Conservation (phyloP, 2,888 invertebrate species). For the Neocrepidodera transversa region DNA sequence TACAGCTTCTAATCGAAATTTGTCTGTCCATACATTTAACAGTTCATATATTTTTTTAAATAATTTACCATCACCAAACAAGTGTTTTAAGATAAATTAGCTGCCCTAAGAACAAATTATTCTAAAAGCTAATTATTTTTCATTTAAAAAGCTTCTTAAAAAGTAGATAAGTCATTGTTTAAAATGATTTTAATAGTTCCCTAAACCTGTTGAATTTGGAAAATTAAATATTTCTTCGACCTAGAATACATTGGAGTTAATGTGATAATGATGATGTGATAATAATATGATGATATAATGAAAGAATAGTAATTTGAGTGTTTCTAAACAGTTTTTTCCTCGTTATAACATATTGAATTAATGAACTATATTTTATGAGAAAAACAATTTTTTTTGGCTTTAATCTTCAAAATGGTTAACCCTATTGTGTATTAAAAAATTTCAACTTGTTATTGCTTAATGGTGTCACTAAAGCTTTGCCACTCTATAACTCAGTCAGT, state of each 20-base stretch:
- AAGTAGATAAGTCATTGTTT: constrained; percentile 16
- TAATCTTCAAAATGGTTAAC: too few species aligned
- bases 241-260: constrained; percentile 2
- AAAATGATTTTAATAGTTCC: constrained; percentile 16
- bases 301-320: not conserved
- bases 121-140: not conserved
- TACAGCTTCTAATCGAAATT: too few species aligned
- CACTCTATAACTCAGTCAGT: not conserved
- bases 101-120: not conserved
- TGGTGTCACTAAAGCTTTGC: too few species aligned
- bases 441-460: too few species aligned
- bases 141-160: not conserved
- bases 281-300: constrained; percentile 19
- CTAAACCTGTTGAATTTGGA: not conserved
- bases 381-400: too few species aligned
- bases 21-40: too few species aligned
- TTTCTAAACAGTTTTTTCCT: not conserved
- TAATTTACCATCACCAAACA: too few species aligned
- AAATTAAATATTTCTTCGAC: not conserved
- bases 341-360: not conserved
- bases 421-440: too few species aligned
- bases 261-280: constrained; percentile 25
- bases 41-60: too few species aligned
- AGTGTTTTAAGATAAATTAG: too few species aligned
- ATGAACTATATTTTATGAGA: not conserved